Evolutionary conservation across 2,888 invertebrate species (phyloP).

Genomic region (Patella ulyssiponensis): DNA sequence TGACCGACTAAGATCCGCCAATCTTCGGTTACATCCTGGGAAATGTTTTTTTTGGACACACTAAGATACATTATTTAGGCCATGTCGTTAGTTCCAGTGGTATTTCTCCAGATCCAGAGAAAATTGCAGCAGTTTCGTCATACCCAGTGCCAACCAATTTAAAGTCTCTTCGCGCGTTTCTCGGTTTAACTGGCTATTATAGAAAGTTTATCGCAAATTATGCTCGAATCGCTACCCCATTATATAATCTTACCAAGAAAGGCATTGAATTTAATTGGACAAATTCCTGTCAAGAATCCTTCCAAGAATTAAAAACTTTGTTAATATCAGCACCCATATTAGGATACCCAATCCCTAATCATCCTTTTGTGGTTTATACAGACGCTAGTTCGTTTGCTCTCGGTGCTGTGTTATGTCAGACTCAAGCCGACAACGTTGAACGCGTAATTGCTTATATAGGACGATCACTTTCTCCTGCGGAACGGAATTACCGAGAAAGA

Average conservation of each 20-base stretch:
- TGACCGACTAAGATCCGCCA: conserved; percentile 15
- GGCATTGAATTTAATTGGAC: conserved; percentile 23
- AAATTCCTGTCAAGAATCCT: conserved; percentile 21
- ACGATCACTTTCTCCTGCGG: too few relatives aligned
- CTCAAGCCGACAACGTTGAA: neutral
- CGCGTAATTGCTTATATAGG: conserved; percentile 2
- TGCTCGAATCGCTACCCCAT: neutral
- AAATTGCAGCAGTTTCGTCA: too few relatives aligned
- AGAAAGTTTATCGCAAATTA: too few relatives aligned
- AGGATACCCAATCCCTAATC: conserved; percentile 15
- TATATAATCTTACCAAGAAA: conserved; percentile 26
- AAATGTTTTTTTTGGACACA: conserved; percentile 10
- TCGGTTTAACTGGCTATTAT: too few relatives aligned
- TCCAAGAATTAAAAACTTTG: conserved; percentile 10
- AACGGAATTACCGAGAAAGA: conserved; percentile 24
- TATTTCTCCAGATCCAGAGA: too few relatives aligned
- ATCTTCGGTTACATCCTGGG: conserved; percentile 3
- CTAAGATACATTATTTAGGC: conserved; percentile 13
- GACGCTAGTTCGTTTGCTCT: conserved; percentile 15
- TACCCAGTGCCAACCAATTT: too few relatives aligned
- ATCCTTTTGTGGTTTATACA: conserved; percentile 20
- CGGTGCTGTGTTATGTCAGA: conserved; percentile 21
- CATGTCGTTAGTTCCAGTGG: too few relatives aligned
- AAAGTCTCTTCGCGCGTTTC: too few relatives aligned
- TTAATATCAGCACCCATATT: conserved; percentile 22